Base-by-base conservation (phyloP, 2,113 vertebrate species). In the Passer domesticus region DNA sequence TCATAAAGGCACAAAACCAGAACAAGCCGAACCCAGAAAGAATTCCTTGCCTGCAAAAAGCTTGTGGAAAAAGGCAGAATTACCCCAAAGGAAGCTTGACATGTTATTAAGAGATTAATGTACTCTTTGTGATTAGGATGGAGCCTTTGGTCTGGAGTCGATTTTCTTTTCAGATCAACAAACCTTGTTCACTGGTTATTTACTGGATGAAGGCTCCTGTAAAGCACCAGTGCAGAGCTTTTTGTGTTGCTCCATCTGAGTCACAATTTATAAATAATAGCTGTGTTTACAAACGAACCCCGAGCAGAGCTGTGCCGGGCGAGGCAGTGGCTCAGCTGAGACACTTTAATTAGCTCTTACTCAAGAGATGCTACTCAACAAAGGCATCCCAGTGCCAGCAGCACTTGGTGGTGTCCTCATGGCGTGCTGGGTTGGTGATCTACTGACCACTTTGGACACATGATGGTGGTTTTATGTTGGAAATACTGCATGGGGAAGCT, bases 341-440 rank as follows among this genome's bases (percentile, higher is more conserved):
- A 63, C 86, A 70, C 37, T 83, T 92, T 58, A 91, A 92, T 93
- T 53, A 59, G 15, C 14, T 89, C 93, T 95, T 83, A 63, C 89
- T 75, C 81, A 89, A 64, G 15, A 68, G 66, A 25, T 91, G 69
- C 43, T 56, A 1, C 68, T 31, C 69, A 62, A 30, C 89, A 87
- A 67, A 81, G 33, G 52, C 20, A 4, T 17, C 39, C 64, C 56
- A n/a, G 47, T 13, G 60, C 72, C 83, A 84, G 75, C 11, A 30
- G 31, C 35, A 27, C 23, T 11, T 0, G 2, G 13, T n/a, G 60
- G 3, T 91, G 44, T 33, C 47, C 63, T 28, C 39, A 6, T 28
- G 28, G 35, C 16, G 8, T 41, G 55, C 43, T 28, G 82, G 69
- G n/a, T 37, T 25, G 5, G 11, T 6, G 55, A 28, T 52, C 52